Base-by-base conservation (phyloP, 2,888 invertebrate species). In the Coelopa pilipes region DNA sequence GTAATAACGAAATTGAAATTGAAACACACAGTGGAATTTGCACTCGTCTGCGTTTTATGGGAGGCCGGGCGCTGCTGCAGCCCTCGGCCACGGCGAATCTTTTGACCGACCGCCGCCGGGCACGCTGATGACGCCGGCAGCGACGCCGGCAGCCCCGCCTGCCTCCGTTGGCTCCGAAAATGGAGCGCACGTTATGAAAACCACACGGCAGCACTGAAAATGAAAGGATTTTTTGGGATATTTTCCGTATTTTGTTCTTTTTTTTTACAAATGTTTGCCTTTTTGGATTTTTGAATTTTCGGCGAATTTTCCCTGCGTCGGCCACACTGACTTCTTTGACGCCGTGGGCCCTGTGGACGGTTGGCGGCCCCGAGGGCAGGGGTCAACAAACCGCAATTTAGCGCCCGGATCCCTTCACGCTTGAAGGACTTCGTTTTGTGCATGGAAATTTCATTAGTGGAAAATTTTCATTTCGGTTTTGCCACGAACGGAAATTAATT, bases 311-410 rank as follows among this genome's bases (percentile, higher is more conserved):
- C 34, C 34, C 34, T 2, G 34, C 34, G 34, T 34, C 7, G 34
- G 34, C 34, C 2, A 34, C 34, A 34, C 34, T 34, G 34, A 34
- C 7, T 34, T 34, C 34, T 34, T 34, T 34, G 34, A 34, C 7
- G 34, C 34, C 34, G 34, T 7, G 4, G 7, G 7, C 7, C 4
- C 34, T 7, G 34, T 34, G 34, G 34, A n/a, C n/a, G 34, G 34
- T 4, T 34, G 34, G 13, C 12, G 47, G 12, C 11, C 1, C 11
- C 3, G 47, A n/a, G 15, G 17, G 47, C 7, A 62, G 15, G 15
- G 34, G 11, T 62, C 69, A 57, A 69, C 57, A 69, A 69, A 69
- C 69, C 69, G 69, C 69, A 69, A 69, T 69, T 69, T 57, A 69
- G 69, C 69, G 57, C 17, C 34, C 34, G 34, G 34, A 19, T n/a